Percentiles rank a stretch among this genome's conserved stretches.
These are phyloP conservation scores for Poecile atricapillus DNA, from an alignment of 2,113 vertebrate species.

Conservation along the genomic window DNA sequence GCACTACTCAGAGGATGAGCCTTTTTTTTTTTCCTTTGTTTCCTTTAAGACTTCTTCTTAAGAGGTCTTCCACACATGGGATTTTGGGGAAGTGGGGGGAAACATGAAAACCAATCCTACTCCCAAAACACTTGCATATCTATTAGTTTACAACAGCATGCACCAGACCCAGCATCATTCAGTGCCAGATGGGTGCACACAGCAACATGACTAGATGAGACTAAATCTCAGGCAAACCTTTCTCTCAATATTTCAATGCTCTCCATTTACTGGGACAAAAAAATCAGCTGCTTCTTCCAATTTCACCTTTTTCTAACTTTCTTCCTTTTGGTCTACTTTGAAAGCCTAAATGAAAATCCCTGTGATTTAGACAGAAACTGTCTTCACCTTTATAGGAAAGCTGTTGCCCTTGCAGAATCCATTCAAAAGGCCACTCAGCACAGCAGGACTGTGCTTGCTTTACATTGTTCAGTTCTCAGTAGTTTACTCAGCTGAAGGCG, in stretches of 20 bases:
- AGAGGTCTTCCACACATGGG: not conserved
- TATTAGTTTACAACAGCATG: not conserved
- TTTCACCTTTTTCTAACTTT: not conserved
- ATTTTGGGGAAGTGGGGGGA: not conserved
- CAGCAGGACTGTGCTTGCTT: not conserved
- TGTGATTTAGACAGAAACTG: not conserved
- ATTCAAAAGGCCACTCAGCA: not conserved
- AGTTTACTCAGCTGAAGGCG: not conserved
- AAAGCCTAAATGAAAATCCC: not conserved
- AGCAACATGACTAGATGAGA: not conserved
- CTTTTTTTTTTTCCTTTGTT: not conserved
- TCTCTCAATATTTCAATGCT: not conserved
- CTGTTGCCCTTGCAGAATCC: not conserved
- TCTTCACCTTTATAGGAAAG: not conserved
- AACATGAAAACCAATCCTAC: not conserved
- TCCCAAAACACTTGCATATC: not conserved
- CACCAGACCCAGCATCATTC: not conserved
- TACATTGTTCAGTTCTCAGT: not conserved
- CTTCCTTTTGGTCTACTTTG: not conserved
- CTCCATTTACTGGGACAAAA: not conserved
- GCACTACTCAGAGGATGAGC: not conserved
- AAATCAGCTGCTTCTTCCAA: not conserved
- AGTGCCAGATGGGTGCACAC: not conserved
- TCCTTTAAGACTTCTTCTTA: not conserved
- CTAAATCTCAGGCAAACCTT: not conserved